Percentiles rank a stretch among this genome's conserved stretches.
These are phyloP conservation scores for Spialia ferax DNA, from an alignment of 2,888 invertebrate species.

Conservation along the genomic window DNA sequence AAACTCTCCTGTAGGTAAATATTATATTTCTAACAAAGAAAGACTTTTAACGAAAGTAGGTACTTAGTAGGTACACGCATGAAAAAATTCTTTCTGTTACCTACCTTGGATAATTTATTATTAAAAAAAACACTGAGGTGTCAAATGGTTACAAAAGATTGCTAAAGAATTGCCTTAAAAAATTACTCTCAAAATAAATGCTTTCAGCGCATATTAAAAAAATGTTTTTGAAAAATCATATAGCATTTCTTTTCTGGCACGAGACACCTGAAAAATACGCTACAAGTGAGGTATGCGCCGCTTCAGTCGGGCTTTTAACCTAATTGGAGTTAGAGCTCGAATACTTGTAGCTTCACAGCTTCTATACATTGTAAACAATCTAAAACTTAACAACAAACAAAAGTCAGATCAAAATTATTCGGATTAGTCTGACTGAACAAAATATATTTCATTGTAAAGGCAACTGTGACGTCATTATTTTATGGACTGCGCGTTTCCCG, in stretches of 20 bases:
- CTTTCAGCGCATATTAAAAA: conserved; percentile 38
- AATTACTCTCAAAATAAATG: conserved; percentile 31
- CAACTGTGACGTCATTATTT: no score
- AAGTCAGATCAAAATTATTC: no score
- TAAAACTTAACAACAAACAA: no score
- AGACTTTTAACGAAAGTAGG: no score
- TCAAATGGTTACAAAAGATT: neutral
- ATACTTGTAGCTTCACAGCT: neutral
- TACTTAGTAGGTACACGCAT: no score
- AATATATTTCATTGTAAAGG: no score
- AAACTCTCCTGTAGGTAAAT: no score
- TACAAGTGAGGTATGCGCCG: conserved; percentile 28
- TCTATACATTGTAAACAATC: conserved; percentile 3
- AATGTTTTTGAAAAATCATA: conserved; percentile 34
- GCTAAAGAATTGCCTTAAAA: conserved; percentile 14
- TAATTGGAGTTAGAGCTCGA: conserved; percentile 22
- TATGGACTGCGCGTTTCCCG: neutral
- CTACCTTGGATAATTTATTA: no score
- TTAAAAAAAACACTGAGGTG: no score
- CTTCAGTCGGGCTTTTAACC: conserved; percentile 32
- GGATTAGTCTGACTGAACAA: no score
- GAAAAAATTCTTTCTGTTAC: no score
- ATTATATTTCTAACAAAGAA: no score
- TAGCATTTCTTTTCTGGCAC: conserved; percentile 35
- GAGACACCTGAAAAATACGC: conserved; percentile 37